Conservation (phyloP, 2,888 invertebrate species). For the Volucella bombylans region DNA sequence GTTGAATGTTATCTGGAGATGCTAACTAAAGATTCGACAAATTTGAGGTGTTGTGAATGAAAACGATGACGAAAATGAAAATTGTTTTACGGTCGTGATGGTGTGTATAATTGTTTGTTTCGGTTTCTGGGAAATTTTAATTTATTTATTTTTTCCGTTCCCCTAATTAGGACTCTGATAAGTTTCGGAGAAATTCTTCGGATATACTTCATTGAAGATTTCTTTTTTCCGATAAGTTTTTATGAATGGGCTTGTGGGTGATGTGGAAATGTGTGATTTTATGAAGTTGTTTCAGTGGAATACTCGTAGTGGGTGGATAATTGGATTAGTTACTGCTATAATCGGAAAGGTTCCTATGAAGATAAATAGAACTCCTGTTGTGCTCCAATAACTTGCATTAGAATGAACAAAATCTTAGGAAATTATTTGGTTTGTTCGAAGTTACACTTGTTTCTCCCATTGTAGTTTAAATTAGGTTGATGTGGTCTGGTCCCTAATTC, state of each 20-base stretch:
- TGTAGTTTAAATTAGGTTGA: too few relatives aligned
- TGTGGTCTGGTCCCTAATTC: too few relatives aligned
- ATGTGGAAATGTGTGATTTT: neutral
- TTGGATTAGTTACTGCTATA: too few relatives aligned
- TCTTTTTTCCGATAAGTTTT: slow-evolving; percentile 6
- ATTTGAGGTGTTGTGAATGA: slow-evolving; percentile 60
- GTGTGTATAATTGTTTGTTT: slow-evolving; percentile 31
- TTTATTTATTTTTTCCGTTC: neutral
- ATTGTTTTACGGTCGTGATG: slow-evolving; percentile 40
- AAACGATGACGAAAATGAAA: slow-evolving; percentile 29
- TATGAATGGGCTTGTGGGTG: slow-evolving; percentile 52
- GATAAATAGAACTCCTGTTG: too few relatives aligned
- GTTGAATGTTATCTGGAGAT: slow-evolving; percentile 50
- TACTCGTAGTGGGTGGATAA: too few relatives aligned
- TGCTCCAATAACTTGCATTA: too few relatives aligned
- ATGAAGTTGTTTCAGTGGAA: too few relatives aligned
- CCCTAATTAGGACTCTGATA: slow-evolving; percentile 57
- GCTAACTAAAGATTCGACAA: slow-evolving; percentile 38
- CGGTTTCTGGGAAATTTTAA: slow-evolving; percentile 53
- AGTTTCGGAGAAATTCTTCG: slow-evolving; percentile 53
- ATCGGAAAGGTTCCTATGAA: too few relatives aligned
- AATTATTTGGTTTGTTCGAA: too few relatives aligned
- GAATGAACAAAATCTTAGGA: too few relatives aligned
- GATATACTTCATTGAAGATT: slow-evolving; percentile 51
- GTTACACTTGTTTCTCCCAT: too few relatives aligned